Conservation (phyloP, 2,113 vertebrate species). For the Malurus elegans region DNA sequence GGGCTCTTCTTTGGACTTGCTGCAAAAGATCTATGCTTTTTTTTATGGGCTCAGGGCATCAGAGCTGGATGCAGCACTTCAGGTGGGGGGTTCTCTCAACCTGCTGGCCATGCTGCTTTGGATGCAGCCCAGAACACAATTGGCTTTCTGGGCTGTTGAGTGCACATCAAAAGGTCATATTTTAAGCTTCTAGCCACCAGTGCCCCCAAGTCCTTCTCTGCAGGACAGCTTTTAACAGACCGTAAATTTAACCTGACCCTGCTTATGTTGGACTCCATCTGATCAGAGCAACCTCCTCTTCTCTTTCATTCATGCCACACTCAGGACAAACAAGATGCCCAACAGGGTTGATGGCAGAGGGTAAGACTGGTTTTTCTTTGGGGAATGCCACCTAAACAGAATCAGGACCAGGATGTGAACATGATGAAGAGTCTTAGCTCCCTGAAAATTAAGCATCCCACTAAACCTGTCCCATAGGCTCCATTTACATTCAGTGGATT, state of each 20-base stretch:
- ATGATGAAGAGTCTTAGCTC: neutral
- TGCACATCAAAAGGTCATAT: accelerated
- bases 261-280: neutral
- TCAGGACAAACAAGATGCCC: neutral
- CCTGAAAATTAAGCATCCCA: neutral
- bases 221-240: neutral
- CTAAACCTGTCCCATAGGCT: neutral
- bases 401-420: neutral
- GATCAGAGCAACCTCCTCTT: neutral
- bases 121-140: accelerated
- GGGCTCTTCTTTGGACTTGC: neutral
- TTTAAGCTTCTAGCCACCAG: neutral
- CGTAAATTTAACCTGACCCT: neutral
- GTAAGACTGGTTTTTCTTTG: neutral
- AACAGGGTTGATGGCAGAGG: neutral
- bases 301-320: neutral
- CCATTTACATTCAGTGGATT: neutral
- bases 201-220: accelerated
- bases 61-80: neutral
- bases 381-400: neutral
- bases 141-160: neutral
- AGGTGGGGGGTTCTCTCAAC: neutral
- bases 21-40: neutral
- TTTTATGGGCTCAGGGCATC: neutral
- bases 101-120: neutral